Conservation (phyloP, 2,797 vertebrate species). For the Premnoplex brunnescens region DNA sequence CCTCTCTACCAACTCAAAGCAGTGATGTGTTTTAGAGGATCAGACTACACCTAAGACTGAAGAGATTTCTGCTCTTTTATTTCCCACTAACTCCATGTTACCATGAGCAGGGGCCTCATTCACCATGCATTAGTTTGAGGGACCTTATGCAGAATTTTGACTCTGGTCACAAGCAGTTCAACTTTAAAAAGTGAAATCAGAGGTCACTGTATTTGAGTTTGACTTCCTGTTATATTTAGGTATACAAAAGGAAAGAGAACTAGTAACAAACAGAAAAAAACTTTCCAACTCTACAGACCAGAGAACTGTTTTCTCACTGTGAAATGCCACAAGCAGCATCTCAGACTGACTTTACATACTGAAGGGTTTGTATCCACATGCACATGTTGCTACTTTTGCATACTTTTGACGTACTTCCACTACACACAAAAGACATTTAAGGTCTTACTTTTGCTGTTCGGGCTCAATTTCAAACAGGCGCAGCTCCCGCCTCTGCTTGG, state of each 20-base stretch:
- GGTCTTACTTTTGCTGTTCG: slow-evolving; percentile 84
- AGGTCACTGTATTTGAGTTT: neutral
- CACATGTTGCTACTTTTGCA: neutral
- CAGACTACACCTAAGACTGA: neutral
- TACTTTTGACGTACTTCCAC: fast-evolving
- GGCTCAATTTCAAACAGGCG: slow-evolving; percentile 88
- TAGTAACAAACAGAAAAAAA: neutral
- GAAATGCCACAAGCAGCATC: neutral
- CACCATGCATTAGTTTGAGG: neutral
- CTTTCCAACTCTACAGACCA: neutral
- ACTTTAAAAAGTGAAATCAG: neutral
- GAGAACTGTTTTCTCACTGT: neutral
- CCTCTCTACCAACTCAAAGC: fast-evolving
- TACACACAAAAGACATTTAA: too few species aligned
- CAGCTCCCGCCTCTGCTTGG: slow-evolving; percentile 83
- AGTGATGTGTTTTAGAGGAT: neutral
- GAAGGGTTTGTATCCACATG: fast-evolving
- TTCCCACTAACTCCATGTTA: neutral
- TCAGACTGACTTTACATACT: fast-evolving
- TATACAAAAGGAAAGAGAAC: neutral
- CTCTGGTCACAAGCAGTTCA: neutral
- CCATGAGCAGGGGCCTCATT: neutral
- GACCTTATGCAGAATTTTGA: neutral
- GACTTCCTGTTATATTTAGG: neutral
- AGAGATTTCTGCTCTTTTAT: neutral